phyloP scores from a whole-genome alignment of 2,888 invertebrate genomes.

The Tryphoninae sp. region DNA sequence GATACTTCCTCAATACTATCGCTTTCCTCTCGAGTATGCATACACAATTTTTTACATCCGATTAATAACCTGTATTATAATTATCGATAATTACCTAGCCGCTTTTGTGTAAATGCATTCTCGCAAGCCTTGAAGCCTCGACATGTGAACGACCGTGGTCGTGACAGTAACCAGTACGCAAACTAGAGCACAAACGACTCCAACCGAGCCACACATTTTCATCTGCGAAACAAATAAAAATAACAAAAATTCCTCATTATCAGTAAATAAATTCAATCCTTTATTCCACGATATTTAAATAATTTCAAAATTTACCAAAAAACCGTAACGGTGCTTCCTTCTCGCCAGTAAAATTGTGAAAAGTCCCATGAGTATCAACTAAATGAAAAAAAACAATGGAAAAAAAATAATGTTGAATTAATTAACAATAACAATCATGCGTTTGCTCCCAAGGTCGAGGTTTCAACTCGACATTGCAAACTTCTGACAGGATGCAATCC shows the following conservation, averaged over 20 bases:
- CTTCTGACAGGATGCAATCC: neutral
- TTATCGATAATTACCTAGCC: constrained; percentile 73
- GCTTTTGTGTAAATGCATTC: constrained; percentile 91
- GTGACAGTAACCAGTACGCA: constrained; percentile 95
- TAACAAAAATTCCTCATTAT: constrained; percentile 19
- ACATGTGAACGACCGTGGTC: constrained; percentile 95
- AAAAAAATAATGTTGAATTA: neutral
- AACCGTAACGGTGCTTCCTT: constrained; percentile 92
- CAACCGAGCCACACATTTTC: constrained; percentile 94
- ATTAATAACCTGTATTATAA: neutral
- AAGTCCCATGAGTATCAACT: constrained; percentile 93
- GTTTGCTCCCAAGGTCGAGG: too few relatives aligned
- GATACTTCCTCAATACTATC: neutral
- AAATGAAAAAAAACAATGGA: constrained; percentile 75
- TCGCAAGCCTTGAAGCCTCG: constrained; percentile 90
- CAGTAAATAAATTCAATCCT: neutral
- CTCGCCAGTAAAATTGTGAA: constrained; percentile 93
- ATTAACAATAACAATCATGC: neutral
- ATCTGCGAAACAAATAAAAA: constrained; percentile 83
- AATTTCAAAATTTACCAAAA: constrained; percentile 74
- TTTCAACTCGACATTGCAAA: neutral
- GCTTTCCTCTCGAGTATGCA: neutral
- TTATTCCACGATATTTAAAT: too few relatives aligned
- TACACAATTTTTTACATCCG: neutral
- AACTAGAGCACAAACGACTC: constrained; percentile 92